Base-by-base conservation (phyloP, 2,797 vertebrate species). In the Prionace glauca region DNA sequence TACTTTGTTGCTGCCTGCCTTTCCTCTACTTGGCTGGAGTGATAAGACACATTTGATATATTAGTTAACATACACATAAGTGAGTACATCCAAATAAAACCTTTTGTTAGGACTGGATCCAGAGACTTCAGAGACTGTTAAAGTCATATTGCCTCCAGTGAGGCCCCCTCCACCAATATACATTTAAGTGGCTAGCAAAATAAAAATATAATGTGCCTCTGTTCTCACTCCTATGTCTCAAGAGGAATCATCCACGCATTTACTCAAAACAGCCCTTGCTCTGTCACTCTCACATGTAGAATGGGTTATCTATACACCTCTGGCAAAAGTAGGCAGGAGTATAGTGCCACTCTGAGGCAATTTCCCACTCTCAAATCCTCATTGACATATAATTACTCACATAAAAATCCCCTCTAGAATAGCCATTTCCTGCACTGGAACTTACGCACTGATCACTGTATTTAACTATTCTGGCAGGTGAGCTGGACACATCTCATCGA, bases 1-100 rank as follows among this genome's bases (percentile, higher is more conserved):
- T 41, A 69, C n/a, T 65, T 93, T 69, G 65, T 67, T 69, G 90
- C 36, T 93, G 90, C 29, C 91, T 69, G 62, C 62, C 60, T 65
- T 91, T 71, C 67, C 91, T 41, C 36, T 41, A 41, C 65, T 69
- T 93, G 36, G n/a, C 67, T 71, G 24, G 26, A 56, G 1, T 22
- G 41, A 56, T 74, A 56, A 56, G 71, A 9, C 93, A 95, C 12
- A 26, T 77, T 95, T 95, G 93, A 95, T 32, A 74, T 56, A 95
- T 77, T 32, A 77, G 22, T 95, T 95, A 95, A 95, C 69, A 50
- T 56, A 56, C 26, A 50, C 45, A 32, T 95, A 50, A 74, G 45
- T 18, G 69, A 77, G 29, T 95, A 18, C 71, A n/a, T 56, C 71
- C 41, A 9, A 95, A 20, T 77, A 77, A 71, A 26, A 9, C 22